A percentile compares a stretch with the other conserved stretches of the same genome.
Conservation (phyloP, 1,140 invertebrate species). For the Papilio aristodemus region DNA sequence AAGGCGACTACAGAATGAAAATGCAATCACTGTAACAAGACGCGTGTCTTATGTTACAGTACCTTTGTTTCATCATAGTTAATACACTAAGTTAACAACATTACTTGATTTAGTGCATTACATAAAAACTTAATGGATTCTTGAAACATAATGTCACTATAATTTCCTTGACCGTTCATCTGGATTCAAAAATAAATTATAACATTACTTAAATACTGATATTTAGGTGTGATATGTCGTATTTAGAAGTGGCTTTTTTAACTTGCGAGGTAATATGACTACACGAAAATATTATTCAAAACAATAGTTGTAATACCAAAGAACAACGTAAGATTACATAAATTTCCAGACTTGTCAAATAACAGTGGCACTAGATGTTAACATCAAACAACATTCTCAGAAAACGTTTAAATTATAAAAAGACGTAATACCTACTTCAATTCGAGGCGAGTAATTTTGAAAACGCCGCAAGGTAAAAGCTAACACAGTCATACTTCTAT, state of each 20-base stretch:
- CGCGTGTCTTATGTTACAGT: conserved; percentile 42
- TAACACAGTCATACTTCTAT: conserved; percentile 53
- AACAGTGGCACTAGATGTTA: background rate
- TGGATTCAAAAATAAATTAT: no score
- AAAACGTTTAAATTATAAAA: conserved; percentile 38
- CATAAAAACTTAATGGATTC: background rate
- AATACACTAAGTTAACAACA: conserved; percentile 10
- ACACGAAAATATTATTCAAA: no score
- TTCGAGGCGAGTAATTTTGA: conserved; percentile 54
- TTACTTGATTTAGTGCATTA: background rate
- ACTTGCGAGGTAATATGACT: no score
- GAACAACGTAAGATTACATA: background rate
- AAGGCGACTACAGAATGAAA: conserved; percentile 62
- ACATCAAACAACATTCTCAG: conserved; percentile 29
- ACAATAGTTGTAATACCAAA: no score
- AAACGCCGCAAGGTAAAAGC: conserved; percentile 52
- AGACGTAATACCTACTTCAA: conserved; percentile 44
- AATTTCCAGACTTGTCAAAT: background rate
- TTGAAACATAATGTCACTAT: no score
- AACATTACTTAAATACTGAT: no score
- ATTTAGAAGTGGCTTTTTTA: no score
- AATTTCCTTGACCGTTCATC: no score
- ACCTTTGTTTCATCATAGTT: conserved; percentile 32
- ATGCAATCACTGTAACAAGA: conserved; percentile 66
- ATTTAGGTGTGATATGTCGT: no score